Evolutionary conservation across 2,113 vertebrate species (phyloP).

Genomic region (Archocentrus centrarchus): DNA sequence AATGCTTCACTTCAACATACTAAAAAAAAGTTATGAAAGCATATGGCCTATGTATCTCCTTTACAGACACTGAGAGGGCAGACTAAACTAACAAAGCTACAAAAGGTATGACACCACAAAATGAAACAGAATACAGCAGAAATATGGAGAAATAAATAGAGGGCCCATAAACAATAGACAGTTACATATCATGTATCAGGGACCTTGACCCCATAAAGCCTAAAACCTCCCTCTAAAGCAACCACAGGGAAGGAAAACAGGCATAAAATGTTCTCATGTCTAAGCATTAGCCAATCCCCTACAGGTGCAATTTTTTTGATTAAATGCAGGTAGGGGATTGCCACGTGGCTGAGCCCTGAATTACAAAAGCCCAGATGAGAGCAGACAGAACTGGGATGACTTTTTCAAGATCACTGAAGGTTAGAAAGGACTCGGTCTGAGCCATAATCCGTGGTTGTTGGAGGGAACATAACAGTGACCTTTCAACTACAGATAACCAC

Average conservation of each 20-base stretch:
- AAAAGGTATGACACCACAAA: background rate
- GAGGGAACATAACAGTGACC: constrained; percentile 6
- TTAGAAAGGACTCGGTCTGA: constrained; percentile 36
- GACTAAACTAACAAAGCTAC: background rate
- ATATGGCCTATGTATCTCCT: background rate
- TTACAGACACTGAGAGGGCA: background rate
- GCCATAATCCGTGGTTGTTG: constrained; percentile 23
- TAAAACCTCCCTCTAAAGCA: background rate
- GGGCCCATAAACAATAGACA: background rate
- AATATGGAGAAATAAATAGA: background rate
- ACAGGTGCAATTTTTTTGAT: constrained; percentile 31
- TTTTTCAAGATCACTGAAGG: constrained; percentile 47
- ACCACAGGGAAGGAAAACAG: background rate
- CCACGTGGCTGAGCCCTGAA: constrained; percentile 17
- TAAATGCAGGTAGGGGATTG: background rate
- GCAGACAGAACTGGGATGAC: background rate
- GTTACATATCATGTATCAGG: background rate
- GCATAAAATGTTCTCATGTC: constrained; percentile 11
- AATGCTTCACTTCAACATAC: background rate
- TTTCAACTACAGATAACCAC: constrained; percentile 14
- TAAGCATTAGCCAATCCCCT: constrained; percentile 21
- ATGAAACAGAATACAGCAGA: background rate
- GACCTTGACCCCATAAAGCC: background rate
- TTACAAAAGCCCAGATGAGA: constrained; percentile 18
- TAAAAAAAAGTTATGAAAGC: background rate